Evolutionary conservation across 2,113 vertebrate genomes (phyloP).

Genomic region (Copsychus sechellarum): DNA sequence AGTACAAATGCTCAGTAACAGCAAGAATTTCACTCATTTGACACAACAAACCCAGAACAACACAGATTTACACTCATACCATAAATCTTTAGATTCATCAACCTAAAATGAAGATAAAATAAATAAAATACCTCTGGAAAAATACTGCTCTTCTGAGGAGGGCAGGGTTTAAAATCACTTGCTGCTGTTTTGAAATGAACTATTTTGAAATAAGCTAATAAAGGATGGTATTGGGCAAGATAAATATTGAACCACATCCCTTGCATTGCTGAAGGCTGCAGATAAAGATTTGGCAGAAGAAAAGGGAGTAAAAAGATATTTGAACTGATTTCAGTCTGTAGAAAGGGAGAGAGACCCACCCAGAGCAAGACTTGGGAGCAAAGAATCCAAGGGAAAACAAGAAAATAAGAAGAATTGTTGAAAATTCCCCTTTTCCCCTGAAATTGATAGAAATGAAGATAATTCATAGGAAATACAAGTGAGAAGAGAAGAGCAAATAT

Average conservation of each 20-base stretch:
- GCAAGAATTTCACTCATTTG: not conserved
- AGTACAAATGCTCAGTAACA: not conserved
- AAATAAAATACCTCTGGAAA: not conserved
- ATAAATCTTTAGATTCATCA: not conserved
- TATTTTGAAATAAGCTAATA: not conserved
- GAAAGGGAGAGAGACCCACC: not conserved
- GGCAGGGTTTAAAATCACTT: not conserved
- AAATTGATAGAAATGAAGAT: not conserved
- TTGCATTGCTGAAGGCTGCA: not conserved
- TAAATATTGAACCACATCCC: not conserved
- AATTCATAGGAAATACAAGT: not conserved
- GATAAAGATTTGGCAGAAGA: not conserved
- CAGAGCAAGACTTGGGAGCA: not conserved
- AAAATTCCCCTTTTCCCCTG: rapidly evolving
- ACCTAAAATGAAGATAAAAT: not conserved
- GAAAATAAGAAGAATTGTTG: not conserved
- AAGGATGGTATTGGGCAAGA: not conserved
- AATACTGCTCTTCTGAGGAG: not conserved
- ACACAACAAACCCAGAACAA: not conserved
- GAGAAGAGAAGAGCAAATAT: not conserved
- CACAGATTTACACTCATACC: not conserved
- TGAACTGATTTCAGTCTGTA: not conserved
- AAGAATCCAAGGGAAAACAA: not conserved
- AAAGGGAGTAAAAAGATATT: not conserved
- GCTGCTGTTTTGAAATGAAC: not conserved